These are phyloP conservation scores for Poecilia latipinna DNA, from an alignment of 2,113 vertebrate genomes.

Conservation along the genomic window DNA sequence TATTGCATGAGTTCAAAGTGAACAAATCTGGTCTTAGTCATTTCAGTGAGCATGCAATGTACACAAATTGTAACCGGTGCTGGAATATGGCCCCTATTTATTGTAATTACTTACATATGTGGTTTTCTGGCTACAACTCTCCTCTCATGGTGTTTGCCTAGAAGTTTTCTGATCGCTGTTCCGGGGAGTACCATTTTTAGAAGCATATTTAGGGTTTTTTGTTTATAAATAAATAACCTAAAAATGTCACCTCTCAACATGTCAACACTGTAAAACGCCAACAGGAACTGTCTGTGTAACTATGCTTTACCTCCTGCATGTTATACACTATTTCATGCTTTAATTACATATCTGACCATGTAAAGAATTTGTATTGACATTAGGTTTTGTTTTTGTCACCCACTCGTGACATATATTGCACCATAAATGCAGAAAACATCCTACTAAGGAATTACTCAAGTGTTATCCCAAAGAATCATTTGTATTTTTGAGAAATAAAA, in stretches of 20 bases:
- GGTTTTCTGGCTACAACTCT: background rate
- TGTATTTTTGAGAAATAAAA: background rate
- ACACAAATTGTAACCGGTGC: too few species aligned
- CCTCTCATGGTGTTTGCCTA: too few species aligned
- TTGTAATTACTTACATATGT: constrained; percentile 6
- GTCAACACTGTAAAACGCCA: background rate
- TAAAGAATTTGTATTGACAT: background rate
- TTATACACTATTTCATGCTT: background rate
- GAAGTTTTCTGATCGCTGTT: background rate
- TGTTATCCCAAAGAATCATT: background rate
- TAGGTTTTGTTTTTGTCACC: background rate
- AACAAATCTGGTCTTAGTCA: background rate
- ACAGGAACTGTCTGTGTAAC: background rate
- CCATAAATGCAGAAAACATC: too few species aligned
- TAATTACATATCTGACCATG: background rate
- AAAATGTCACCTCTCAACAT: background rate
- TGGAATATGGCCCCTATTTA: background rate
- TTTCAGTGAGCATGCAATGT: background rate
- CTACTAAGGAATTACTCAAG: background rate
- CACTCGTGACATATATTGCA: background rate
- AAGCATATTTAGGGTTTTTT: background rate
- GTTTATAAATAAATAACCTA: background rate
- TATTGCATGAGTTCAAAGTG: background rate
- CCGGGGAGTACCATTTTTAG: background rate
- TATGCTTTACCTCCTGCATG: background rate